phyloP scores from a whole-genome alignment of 2,888 invertebrate species.

The Lasioglossum oenotherae region DNA sequence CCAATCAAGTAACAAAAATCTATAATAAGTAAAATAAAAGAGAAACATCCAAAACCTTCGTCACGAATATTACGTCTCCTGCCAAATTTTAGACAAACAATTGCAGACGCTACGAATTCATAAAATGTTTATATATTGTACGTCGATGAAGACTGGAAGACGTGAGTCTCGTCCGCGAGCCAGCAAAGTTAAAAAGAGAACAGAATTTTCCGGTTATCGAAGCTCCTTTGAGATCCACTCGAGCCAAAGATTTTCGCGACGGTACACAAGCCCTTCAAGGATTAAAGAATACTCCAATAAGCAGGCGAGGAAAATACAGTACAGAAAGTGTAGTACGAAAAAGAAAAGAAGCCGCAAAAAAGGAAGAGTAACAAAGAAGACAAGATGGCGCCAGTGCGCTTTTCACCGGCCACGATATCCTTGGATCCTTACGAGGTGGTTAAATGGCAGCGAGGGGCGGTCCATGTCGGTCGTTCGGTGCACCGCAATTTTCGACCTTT shows the following conservation, averaged over 20 bases:
- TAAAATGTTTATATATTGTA: neutral
- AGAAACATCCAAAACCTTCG: no score
- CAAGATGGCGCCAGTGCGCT: conserved; percentile 19
- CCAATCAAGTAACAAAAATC: no score
- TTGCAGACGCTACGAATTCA: no score
- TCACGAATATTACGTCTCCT: neutral
- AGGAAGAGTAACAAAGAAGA: neutral
- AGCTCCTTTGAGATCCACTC: neutral
- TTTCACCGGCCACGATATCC: conserved; percentile 15
- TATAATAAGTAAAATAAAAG: no score
- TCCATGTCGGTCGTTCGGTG: conserved; percentile 12
- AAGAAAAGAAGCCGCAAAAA: neutral
- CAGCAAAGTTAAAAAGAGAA: neutral
- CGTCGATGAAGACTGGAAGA: neutral
- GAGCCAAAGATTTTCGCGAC: neutral
- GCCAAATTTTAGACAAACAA: no score
- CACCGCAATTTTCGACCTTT: conserved; percentile 43
- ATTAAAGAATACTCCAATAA: conserved; percentile 4
- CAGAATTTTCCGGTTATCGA: neutral
- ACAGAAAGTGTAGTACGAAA: neutral
- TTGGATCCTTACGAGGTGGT: conserved; percentile 34
- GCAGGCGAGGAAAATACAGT: neutral
- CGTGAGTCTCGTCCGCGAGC: neutral
- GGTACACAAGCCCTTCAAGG: neutral
- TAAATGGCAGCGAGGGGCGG: conserved; percentile 33